phyloP scores from a whole-genome alignment of 1,140 invertebrate species.

The Ctenoplectra terminalis region DNA sequence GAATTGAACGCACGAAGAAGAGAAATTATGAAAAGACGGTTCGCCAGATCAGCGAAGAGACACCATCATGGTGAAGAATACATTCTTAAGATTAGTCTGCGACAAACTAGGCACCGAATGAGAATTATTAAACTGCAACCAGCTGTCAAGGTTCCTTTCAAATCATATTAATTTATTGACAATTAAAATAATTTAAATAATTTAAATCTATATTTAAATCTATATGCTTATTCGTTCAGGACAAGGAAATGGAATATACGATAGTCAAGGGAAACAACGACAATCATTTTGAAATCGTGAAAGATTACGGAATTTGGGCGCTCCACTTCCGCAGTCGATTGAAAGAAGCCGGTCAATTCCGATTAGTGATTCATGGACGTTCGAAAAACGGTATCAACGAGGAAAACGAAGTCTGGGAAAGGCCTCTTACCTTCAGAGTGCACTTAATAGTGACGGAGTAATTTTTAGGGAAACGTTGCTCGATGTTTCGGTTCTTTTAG shows the following conservation, averaged over 20 bases:
- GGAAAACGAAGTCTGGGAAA: constrained; percentile 80
- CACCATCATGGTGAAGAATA: constrained; percentile 82
- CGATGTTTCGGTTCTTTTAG: constrained; percentile 55
- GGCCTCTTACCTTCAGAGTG: constrained; percentile 83
- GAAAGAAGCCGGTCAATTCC: constrained; percentile 83
- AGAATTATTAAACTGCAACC: constrained; percentile 87
- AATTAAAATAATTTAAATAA: too few species aligned
- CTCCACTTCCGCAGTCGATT: constrained; percentile 86
- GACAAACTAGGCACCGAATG: constrained; percentile 86
- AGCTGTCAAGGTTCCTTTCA: constrained; percentile 84
- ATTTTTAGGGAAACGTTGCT: not conserved
- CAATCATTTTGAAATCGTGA: constrained; percentile 86
- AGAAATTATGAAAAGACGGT: constrained; percentile 73
- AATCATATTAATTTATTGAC: not conserved
- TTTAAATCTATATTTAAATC: too few species aligned
- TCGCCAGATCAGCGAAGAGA: constrained; percentile 65
- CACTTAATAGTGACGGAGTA: constrained; percentile 82
- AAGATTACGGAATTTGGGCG: constrained; percentile 86
- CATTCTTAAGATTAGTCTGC: constrained; percentile 83
- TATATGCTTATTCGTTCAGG: constrained; percentile 67
- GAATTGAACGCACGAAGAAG: constrained; percentile 38
- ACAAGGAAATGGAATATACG: constrained; percentile 86
- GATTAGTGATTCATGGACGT: constrained; percentile 84
- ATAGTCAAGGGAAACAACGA: constrained; percentile 87
- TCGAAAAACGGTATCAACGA: constrained; percentile 72